Evolutionary conservation across 1,140 invertebrate genomes (phyloP), one percentile per base, ranked within the genome.

Genomic region (Cydia pomonella): DNA sequence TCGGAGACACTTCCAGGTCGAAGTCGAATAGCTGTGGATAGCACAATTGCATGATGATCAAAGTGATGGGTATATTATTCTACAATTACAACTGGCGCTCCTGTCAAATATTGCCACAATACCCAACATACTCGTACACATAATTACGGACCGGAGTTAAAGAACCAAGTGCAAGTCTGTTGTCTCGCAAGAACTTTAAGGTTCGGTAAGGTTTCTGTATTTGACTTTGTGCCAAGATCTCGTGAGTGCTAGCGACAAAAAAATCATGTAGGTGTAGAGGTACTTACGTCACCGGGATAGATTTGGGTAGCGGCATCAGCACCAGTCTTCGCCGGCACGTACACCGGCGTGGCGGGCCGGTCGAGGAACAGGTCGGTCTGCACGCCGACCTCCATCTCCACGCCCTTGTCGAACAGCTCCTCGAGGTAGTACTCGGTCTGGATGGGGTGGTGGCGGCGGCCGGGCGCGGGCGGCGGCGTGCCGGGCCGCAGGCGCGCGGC

Each of bases 381-480:
- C 33, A 96, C 96, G 76, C 95, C 95, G 18, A 95, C 95, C 81
- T 97, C 96, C 50, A 94, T 93, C 85, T 97, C 96, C 62, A 94
- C 94, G 38, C 96, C 96, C 82, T 95, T 95, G 74, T 96, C 95
- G 79, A 94, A 95, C 27, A 97, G 81, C 94, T 98, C 97, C 88
- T 98, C 97, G 25, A 98, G 94, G 88, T 97, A 98, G 75, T 95
- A 90, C 75, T 98, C 97, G 0, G 97, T 98, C 93, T 98, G 97
- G 23, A 98, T 95, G 69, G 95, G 95, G 80, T 97, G 96, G 89
- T 98, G 97, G 75, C 95, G 95, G 75, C 97, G 94, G 16, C 97
- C 97, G 59, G 95, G 94, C 12, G 97, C 95, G 6, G 96, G 95
- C 7, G 96, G 96, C 41, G 96, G 96, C 21, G 95, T 95, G 33